Base-by-base conservation (phyloP, 1,140 invertebrate genomes). In the Pogonus chalceus region DNA sequence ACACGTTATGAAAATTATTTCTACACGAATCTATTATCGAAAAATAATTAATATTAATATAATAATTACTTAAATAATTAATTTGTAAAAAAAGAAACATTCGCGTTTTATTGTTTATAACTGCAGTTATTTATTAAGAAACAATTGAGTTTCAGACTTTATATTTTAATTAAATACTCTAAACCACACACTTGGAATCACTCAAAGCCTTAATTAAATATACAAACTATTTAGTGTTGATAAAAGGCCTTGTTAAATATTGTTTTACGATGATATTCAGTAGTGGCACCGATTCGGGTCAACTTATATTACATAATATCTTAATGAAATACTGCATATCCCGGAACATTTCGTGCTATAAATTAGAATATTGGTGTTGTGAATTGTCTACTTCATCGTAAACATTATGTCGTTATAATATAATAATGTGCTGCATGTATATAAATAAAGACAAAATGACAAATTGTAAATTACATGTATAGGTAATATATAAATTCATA, bases 121-220 rank as follows among this genome's bases (percentile, higher is more conserved):
- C 21, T 51, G 49, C 49, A 24, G 49, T 16, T 16, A 51, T 51
- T 51, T 43, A 43, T 49, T 43, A 24, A 51, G 49, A 51, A 51
- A 51, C 23, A 31, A 51, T 24, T n/a, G 18, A 31, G 49, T 51
- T 51, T 51, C 49, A 51, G 49, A 23, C 49, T 51, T 51, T 51
- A 51, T 51, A 24, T 51, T 51, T 23, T 51, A 51, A 24, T 51
- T 51, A 51, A 51, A 51, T 51, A 51, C 49, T 51, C 22, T 24
- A 43, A 43, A 43, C 37, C 37, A 43, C 22, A 20, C 49, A 51
- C 49, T 26, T 24, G 16, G 23, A 51, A 51, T 51, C 49, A 51
- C 49, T 51, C 49, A 24, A 20, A 43, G 26, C 26, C 26, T 31
- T 31, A 31, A 31, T 31, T 31, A 43, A 18, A 12, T 43, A 43